These are phyloP conservation scores for Epinephelus moara DNA, from an alignment of 2,113 vertebrate species.

Conservation along the genomic window DNA sequence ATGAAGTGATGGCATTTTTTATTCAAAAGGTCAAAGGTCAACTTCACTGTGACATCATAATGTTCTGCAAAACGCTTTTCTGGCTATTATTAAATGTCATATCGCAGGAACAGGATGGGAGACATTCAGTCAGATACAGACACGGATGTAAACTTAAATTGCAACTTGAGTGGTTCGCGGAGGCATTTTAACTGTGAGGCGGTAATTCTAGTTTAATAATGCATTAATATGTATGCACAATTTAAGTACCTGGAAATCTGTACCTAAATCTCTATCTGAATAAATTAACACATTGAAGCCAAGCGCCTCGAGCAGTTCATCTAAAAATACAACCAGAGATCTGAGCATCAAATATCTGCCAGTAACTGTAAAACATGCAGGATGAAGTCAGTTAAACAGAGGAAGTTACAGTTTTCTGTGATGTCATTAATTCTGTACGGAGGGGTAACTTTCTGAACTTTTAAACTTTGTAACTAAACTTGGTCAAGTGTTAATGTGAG, in stretches of 20 bases:
- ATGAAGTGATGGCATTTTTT: no score
- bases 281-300: neutral
- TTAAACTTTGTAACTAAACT: constrained; percentile 6
- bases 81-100: no score
- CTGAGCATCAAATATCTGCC: neutral
- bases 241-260: neutral
- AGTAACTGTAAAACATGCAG: neutral
- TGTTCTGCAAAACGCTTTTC: no score
- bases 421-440: neutral
- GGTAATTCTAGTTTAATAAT: neutral
- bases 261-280: neutral
- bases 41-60: no score
- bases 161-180: no score
- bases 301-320: neutral
- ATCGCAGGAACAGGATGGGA: no score
- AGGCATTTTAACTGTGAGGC: no score
- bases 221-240: neutral
- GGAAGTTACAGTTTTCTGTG: neutral
- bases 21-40: no score
- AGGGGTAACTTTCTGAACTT: neutral
- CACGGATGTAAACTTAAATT: no score
- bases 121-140: no score
- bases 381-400: neutral
- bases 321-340: neutral
- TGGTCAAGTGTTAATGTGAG: neutral